phyloP scores from a whole-genome alignment of 1,140 invertebrate species.

The Zaprionus tsacasi region DNA sequence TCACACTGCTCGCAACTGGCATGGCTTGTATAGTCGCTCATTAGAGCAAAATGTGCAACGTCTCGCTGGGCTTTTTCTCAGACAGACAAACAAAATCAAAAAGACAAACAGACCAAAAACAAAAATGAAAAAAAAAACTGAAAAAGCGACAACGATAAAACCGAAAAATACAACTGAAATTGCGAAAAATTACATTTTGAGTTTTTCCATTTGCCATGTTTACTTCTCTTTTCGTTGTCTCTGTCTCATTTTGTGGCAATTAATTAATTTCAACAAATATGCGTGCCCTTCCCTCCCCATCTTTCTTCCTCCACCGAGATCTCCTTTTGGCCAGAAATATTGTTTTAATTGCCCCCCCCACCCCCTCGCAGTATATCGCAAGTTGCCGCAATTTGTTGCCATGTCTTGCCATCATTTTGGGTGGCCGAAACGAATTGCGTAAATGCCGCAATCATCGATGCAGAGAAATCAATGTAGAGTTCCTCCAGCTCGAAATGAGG shows the following conservation, averaged over 20 bases:
- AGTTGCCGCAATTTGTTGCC: slow-evolving; percentile 38
- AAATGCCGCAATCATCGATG: slow-evolving; percentile 32
- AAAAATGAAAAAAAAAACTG: slow-evolving; percentile 23
- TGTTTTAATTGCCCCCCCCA: slow-evolving; percentile 45
- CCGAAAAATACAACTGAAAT: slow-evolving; percentile 26
- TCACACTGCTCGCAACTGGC: slow-evolving; percentile 18
- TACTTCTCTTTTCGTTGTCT: neutral
- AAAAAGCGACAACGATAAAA: slow-evolving; percentile 5
- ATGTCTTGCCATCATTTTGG: slow-evolving; percentile 25
- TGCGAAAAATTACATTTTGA: slow-evolving; percentile 57
- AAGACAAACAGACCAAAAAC: slow-evolving; percentile 4
- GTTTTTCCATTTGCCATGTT: slow-evolving; percentile 44
- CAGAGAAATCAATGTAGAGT: slow-evolving; percentile 23
- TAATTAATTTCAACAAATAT: slow-evolving; percentile 61
- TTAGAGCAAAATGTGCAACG: slow-evolving; percentile 59
- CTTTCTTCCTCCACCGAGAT: slow-evolving; percentile 1
- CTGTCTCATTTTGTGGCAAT: slow-evolving; percentile 49
- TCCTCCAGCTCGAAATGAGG: neutral
- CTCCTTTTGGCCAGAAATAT: slow-evolving; percentile 33
- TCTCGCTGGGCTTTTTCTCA: slow-evolving; percentile 51
- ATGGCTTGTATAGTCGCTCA: slow-evolving; percentile 36
- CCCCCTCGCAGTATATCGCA: neutral
- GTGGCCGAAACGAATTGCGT: slow-evolving; percentile 29
- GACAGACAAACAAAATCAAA: slow-evolving; percentile 19
- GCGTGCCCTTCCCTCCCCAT: slow-evolving; percentile 35